Evolutionary conservation across 2,797 vertebrate genomes (phyloP), one percentile per base, ranked within the genome.

Genomic region (Pampus argenteus): DNA sequence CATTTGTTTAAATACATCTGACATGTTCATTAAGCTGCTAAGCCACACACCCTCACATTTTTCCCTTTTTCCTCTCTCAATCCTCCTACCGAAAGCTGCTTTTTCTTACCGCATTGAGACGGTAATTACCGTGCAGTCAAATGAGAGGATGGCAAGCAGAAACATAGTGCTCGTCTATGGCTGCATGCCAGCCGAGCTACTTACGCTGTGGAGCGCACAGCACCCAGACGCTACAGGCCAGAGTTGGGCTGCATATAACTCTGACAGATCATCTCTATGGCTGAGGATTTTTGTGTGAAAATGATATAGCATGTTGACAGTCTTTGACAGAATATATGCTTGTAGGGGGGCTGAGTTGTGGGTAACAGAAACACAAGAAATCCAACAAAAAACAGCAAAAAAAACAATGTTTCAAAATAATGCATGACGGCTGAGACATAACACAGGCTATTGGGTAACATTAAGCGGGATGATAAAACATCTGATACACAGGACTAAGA

Each of bases 1-100:
- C 88, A 84, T 92, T 92, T 93, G 91, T 93, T 93, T 90, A 91
- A 93, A 91, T 85, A 87, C 90, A 90, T 90, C 86, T 89, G 92
- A 92, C 90, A 90, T 79, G 85, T 91, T 91, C 90, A 93, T 94
- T 92, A 92, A 85, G 84, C 82, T 58, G 66, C 90, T 90, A 88
- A 92, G 86, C 91, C 86, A 85, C 84, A 88, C 91, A 80, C 79
- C 61, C 86, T 87, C 88, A 79, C 81, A 79, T 77, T 86, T 83
- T 66, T 25, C 54, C 59, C 67, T 77, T 82, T 86, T 90, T n/a
- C n/a, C 74, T 75, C 67, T 85, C 79, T 66, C 86, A 86, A 88
- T 89, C 82, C 72, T 75, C 74, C 82, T 29, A 79, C 86, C 78
- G 70, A 89, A 90, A 89, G 84, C 79, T 31, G 81, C 78, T 88